Percentiles rank a stretch among this genome's conserved stretches.
Conservation (phyloP, 2,113 vertebrate species). For the Cynopterus brachyotis region DNA sequence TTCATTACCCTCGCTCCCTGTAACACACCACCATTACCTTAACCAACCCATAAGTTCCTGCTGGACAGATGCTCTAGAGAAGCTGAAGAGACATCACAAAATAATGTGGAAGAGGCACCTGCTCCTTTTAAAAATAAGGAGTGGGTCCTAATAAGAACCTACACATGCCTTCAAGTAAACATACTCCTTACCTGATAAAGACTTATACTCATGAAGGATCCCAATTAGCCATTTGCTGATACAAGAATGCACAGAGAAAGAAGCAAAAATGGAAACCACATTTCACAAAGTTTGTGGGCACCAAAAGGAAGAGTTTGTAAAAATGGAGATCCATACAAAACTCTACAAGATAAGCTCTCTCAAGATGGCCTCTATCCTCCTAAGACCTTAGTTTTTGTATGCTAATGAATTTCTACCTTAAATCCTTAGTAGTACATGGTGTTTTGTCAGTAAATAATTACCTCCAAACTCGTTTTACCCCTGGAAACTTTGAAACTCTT, state of each 20-base stretch:
- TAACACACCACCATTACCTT: neutral
- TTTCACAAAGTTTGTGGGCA: slow-evolving; percentile 23
- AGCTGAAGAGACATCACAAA: neutral
- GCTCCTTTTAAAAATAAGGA: neutral
- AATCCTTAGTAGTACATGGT: neutral
- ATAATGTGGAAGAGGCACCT: neutral
- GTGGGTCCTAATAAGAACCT: neutral
- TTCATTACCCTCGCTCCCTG: neutral
- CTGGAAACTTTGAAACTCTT: neutral
- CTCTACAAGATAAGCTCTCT: neutral
- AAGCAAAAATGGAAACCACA: slow-evolving; percentile 13
- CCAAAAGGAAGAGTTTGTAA: neutral
- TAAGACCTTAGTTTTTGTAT: slow-evolving; percentile 14
- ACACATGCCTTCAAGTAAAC: neutral
- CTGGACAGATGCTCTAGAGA: neutral
- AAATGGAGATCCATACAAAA: neutral
- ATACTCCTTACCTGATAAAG: neutral
- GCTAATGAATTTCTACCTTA: neutral
- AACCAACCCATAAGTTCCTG: neutral
- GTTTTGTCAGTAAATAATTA: slow-evolving; percentile 32
- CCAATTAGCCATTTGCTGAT: neutral
- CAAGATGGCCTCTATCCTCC: neutral
- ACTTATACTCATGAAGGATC: neutral
- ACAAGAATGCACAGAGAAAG: neutral
- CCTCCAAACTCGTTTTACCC: neutral